Evolutionary conservation across 1,140 invertebrate genomes (phyloP).

Genomic region (Trichogramma pretiosum): DNA sequence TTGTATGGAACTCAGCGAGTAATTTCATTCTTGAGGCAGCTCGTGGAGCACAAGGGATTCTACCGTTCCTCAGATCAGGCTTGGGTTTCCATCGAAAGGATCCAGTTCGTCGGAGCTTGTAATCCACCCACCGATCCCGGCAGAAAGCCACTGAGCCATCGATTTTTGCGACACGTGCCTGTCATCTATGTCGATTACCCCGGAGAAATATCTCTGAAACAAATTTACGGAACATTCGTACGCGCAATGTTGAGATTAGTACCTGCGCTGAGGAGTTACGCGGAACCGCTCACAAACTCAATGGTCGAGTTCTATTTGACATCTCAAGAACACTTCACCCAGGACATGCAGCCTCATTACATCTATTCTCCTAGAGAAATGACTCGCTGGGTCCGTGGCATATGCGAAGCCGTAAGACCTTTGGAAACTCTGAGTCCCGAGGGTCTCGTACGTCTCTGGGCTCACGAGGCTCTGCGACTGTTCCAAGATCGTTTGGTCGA

Average conservation of each 20-base stretch:
- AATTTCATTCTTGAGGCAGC: conserved; percentile 94
- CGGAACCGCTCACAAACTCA: conserved; percentile 93
- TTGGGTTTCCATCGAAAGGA: conserved; percentile 93
- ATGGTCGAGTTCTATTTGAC: conserved; percentile 98
- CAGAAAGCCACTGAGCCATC: conserved; percentile 91
- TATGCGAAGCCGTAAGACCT: conserved; percentile 95
- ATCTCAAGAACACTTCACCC: conserved; percentile 96
- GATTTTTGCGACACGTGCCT: conserved; percentile 89
- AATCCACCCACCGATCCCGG: conserved; percentile 99
- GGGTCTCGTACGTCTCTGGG: conserved; percentile 94
- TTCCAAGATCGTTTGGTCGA: conserved; percentile 96
- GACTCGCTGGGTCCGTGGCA: conserved; percentile 98
- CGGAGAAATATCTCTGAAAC: conserved; percentile 91
- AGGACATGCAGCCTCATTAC: conserved; percentile 99
- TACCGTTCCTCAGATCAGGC: conserved; percentile 89
- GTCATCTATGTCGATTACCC: conserved; percentile 99
- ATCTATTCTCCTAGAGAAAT: conserved; percentile 99
- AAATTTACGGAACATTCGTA: conserved; percentile 98
- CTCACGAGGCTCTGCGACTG: conserved; percentile 92
- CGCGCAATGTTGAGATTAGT: conserved; percentile 88
- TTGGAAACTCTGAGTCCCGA: conserved; percentile 85
- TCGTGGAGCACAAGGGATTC: conserved; percentile 91
- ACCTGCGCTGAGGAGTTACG: conserved; percentile 80
- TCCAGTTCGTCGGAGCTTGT: conserved; percentile 99
- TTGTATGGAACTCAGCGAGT: conserved; percentile 97